Percentiles rank a stretch among this genome's conserved stretches.
Conservation (phyloP, 2,797 vertebrate genomes). For the Uromys caudimaculatus region DNA sequence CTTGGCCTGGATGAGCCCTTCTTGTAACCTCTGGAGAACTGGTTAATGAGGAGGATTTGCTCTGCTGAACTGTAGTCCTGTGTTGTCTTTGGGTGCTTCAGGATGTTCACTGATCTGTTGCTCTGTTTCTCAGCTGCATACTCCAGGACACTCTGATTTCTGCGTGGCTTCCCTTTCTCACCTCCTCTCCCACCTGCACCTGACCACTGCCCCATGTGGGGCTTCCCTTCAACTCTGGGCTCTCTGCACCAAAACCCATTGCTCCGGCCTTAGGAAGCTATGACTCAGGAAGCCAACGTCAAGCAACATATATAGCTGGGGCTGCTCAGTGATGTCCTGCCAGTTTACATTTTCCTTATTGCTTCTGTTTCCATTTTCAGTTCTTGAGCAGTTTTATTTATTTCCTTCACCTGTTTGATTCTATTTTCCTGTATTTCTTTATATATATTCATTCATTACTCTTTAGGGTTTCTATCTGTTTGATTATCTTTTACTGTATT, state of each 20-base stretch:
- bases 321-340: not conserved
- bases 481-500: too few relatives aligned
- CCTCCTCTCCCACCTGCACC: not conserved
- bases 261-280: accelerated
- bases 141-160: conserved; percentile 61
- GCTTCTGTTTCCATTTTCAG: not conserved
- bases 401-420: not conserved
- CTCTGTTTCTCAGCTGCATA: conserved; percentile 42
- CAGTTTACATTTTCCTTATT: not conserved
- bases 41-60: conserved; percentile 71
- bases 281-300: accelerated
- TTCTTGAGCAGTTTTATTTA: not conserved
- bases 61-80: conserved; percentile 74
- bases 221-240: accelerated
- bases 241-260: accelerated
- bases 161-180: conserved; percentile 50
- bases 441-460: too few relatives aligned
- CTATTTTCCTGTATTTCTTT: not conserved
- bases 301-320: accelerated
- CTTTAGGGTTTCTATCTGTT: too few relatives aligned
- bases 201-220: accelerated
- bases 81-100: conserved; percentile 73
- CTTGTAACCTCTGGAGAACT: conserved; percentile 71
- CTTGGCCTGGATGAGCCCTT: conserved; percentile 86
- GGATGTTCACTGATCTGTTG: conserved; percentile 77